Evolutionary conservation across 2,113 vertebrate species (phyloP).

Genomic region (Cromileptes altivelis): DNA sequence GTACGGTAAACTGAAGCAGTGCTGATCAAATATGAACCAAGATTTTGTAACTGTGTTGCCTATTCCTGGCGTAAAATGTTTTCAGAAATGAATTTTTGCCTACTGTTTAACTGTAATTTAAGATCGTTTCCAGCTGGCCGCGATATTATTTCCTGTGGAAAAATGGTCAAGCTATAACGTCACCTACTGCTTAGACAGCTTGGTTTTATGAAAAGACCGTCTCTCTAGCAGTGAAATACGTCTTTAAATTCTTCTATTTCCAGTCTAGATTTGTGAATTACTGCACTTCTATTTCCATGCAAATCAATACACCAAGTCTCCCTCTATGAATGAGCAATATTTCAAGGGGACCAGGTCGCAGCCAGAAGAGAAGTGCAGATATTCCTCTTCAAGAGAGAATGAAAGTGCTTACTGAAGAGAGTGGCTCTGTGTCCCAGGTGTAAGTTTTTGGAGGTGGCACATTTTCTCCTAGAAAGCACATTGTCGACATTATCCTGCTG

Average conservation of each 20-base stretch:
- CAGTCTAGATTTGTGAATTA: not conserved
- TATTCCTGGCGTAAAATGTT: too few species aligned
- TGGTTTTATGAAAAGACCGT: too few species aligned
- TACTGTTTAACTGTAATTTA: too few species aligned
- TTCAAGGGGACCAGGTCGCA: slow-evolving; percentile 21
- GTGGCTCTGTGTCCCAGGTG: slow-evolving; percentile 31
- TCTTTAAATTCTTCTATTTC: not conserved
- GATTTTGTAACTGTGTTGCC: too few species aligned
- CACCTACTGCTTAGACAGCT: too few species aligned
- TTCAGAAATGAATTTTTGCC: too few species aligned
- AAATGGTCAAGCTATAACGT: too few species aligned
- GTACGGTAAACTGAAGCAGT: too few species aligned
- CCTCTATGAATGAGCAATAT: slow-evolving; percentile 7
- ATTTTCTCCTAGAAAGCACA: slow-evolving; percentile 31
- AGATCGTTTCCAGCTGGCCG: too few species aligned
- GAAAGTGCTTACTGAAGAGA: slow-evolving; percentile 32
- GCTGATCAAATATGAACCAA: too few species aligned
- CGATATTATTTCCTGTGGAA: too few species aligned
- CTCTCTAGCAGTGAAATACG: too few species aligned
- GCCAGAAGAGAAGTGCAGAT: slow-evolving; percentile 8
- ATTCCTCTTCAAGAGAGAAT: slow-evolving; percentile 29
- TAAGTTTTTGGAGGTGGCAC: slow-evolving; percentile 2
- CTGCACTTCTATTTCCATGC: slow-evolving; percentile 19
- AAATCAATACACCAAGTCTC: slow-evolving; percentile 8
- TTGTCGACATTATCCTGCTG: slow-evolving; percentile 28